Percentiles rank a stretch among this genome's conserved stretches.
Evolutionary conservation across 37 sponge, comb jelly and placozoan species (phyloP).

Genomic region (Cliona cf. orientalis): DNA sequence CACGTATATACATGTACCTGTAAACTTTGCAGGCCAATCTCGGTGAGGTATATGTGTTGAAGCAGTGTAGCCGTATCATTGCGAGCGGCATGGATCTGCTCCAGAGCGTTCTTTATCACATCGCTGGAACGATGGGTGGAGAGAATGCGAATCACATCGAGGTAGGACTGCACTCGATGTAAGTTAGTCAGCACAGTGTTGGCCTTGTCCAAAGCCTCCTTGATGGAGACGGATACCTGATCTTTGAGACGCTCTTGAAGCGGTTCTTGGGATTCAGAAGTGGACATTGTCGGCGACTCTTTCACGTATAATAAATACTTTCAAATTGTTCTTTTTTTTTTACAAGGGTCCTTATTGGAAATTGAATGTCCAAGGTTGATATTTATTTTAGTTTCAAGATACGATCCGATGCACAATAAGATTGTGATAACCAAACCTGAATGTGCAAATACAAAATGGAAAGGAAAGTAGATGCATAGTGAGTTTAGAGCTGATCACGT

Average conservation of each 20-base stretch:
- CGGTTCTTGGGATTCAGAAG: no score
- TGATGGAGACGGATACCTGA: conserved; percentile 42
- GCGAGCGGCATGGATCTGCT: conserved; percentile 44
- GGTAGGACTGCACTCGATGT: conserved; percentile 61
- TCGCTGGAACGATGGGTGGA: background rate
- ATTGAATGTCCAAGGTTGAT: no score
- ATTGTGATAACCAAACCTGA: no score
- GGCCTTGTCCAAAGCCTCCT: conserved; percentile 57
- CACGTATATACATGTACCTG: background rate
- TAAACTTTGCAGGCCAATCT: conserved; percentile 67
- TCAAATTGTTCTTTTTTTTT: no score
- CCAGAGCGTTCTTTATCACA: conserved; percentile 41
- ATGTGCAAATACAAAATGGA: no score
- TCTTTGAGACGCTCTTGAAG: conserved; percentile 39
- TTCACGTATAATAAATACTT: no score
- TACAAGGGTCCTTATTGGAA: no score
- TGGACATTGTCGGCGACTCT: no score
- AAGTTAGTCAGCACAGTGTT: conserved; percentile 60
- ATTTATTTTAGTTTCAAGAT: no score
- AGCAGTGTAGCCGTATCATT: conserved; percentile 47
- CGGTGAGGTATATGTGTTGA: conserved; percentile 62
- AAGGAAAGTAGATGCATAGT: no score
- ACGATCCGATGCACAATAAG: no score
- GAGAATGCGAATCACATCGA: conserved; percentile 44
- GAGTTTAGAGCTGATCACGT: no score